Evolutionary conservation across 2,113 vertebrate genomes (phyloP).

Genomic region (Syngnathoides biaculeatus): DNA sequence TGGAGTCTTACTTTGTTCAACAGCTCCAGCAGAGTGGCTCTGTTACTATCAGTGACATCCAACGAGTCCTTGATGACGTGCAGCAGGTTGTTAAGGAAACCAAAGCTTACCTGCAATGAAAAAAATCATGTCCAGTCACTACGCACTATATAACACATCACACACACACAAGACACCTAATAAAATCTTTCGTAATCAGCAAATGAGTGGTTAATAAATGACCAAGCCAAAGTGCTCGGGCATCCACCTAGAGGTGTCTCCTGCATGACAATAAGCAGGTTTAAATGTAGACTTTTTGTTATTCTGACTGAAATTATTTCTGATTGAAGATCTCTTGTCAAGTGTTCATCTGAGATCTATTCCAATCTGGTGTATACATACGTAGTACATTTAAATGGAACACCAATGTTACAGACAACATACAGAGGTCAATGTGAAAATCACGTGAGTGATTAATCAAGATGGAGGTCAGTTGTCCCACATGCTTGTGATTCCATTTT

Average conservation of each 20-base stretch:
- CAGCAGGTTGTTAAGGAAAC: constrained; percentile 80
- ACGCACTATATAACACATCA: neutral
- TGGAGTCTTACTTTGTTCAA: constrained; percentile 75
- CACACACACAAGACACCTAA: neutral
- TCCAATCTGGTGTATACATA: too few relatives aligned
- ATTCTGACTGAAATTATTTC: too few relatives aligned
- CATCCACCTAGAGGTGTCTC: neutral
- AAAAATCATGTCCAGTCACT: constrained; percentile 23
- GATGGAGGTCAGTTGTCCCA: too few relatives aligned
- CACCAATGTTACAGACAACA: too few relatives aligned
- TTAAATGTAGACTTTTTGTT: too few relatives aligned
- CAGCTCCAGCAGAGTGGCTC: constrained; percentile 71
- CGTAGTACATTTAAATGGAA: too few relatives aligned
- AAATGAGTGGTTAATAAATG: neutral
- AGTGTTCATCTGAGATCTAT: too few relatives aligned
- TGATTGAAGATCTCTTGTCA: too few relatives aligned
- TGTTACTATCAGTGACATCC: constrained; percentile 44
- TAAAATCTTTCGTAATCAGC: neutral
- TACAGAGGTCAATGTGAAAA: too few relatives aligned
- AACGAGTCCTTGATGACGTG: constrained; percentile 69
- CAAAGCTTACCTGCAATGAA: constrained; percentile 77
- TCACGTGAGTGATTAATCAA: too few relatives aligned
- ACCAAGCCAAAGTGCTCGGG: neutral
- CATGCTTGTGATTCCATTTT: too few relatives aligned
- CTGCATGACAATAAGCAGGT: too few relatives aligned